Evolutionary conservation across 2,113 vertebrate species (phyloP).

Genomic region (Tetraodon nigroviridis): DNA sequence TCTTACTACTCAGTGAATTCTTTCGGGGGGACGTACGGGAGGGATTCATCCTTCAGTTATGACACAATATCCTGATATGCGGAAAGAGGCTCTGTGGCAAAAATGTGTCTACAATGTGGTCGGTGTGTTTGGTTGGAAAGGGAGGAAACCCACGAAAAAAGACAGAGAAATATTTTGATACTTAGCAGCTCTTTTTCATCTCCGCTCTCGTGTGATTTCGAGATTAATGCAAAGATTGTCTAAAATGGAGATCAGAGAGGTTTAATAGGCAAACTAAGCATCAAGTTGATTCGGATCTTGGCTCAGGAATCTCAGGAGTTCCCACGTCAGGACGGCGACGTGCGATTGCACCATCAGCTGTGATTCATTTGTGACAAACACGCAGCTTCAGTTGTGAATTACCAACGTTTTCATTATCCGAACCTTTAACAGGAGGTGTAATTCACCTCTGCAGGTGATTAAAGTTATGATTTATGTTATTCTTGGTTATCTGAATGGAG

Average conservation of each 20-base stretch:
- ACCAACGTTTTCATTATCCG: too few relatives aligned
- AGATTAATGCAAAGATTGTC: too few relatives aligned
- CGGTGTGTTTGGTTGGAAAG: not conserved
- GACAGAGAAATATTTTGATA: not conserved
- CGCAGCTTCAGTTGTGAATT: too few relatives aligned
- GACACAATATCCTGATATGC: constrained; percentile 22
- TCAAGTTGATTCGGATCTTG: too few relatives aligned
- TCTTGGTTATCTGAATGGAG: too few relatives aligned
- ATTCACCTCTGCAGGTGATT: too few relatives aligned
- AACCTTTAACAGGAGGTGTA: too few relatives aligned
- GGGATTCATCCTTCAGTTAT: constrained; percentile 12
- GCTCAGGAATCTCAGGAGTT: not conserved
- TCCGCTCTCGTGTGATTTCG: not conserved
- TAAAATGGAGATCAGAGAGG: too few relatives aligned
- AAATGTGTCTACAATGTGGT: not conserved
- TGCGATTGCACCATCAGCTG: not conserved
- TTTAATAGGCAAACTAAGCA: too few relatives aligned
- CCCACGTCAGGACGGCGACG: not conserved
- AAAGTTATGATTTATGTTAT: too few relatives aligned
- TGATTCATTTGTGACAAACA: constrained; percentile 4
- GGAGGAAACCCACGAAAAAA: not conserved
- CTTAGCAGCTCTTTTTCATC: constrained; percentile 1
- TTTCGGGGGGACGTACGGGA: constrained; percentile 4
- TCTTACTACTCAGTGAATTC: constrained; percentile 29
- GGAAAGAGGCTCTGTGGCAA: constrained; percentile 7